These are phyloP conservation scores for Scaptomyza cyrtandrae DNA, from an alignment of 2,888 invertebrate genomes.

Conservation along the genomic window DNA sequence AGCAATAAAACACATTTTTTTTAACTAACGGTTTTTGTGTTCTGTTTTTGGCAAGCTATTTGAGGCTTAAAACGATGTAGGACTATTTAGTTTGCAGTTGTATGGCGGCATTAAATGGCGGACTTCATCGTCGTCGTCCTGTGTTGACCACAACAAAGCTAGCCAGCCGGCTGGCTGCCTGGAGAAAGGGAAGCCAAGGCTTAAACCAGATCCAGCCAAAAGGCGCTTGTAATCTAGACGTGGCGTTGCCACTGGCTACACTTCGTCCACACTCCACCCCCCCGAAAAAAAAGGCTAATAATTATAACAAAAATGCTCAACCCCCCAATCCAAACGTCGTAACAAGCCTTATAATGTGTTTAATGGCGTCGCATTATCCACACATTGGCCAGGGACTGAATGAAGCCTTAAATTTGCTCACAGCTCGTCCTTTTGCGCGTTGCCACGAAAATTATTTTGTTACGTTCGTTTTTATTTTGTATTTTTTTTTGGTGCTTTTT, in stretches of 20 bases:
- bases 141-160: slow-evolving; percentile 56
- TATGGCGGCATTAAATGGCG: slow-evolving; percentile 3
- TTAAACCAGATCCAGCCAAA: not conserved
- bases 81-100: slow-evolving; percentile 3
- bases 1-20: not conserved
- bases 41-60: not conserved
- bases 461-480: slow-evolving; percentile 16
- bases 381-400: slow-evolving; percentile 59
- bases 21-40: not conserved
- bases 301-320: slow-evolving; percentile 49
- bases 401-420: slow-evolving; percentile 68
- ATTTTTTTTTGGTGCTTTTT: not conserved
- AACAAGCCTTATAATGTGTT: slow-evolving; percentile 56
- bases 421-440: slow-evolving; percentile 38
- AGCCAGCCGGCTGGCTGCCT: not conserved
- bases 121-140: slow-evolving; percentile 3
- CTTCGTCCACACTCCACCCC: not conserved
- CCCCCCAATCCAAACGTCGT: too few relatives aligned
- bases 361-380: slow-evolving; percentile 71
- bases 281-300: slow-evolving; percentile 59
- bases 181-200: not conserved
- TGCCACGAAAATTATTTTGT: slow-evolving; percentile 53
- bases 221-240: slow-evolving; percentile 42
- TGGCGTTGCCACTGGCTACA: slow-evolving; percentile 43
- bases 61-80: slow-evolving; percentile 1